These are phyloP conservation scores for Dicyrtomina minuta DNA, from an alignment of 2,888 invertebrate species.

Conservation along the genomic window DNA sequence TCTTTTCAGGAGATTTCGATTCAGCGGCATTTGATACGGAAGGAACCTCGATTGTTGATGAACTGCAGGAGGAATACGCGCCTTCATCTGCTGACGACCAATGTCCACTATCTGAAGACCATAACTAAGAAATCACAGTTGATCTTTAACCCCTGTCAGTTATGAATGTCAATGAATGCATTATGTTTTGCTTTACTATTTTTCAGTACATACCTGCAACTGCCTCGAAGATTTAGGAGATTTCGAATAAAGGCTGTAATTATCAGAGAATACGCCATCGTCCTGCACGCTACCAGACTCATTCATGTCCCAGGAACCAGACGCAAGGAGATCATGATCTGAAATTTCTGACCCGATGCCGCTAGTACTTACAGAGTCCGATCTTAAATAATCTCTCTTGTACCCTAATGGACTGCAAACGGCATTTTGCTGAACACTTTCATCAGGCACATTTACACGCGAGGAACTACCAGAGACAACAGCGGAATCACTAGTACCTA, in stretches of 20 bases:
- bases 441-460: constrained; percentile 27
- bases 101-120: constrained; percentile 49
- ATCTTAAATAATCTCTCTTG: constrained; percentile 52
- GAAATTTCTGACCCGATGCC: constrained; percentile 55
- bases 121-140: constrained; percentile 35
- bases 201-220: constrained; percentile 41
- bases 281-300: constrained; percentile 38
- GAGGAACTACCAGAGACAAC: constrained; percentile 2
- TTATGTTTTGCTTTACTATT: neutral
- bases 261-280: constrained; percentile 47
- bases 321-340: constrained; percentile 51
- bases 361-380: constrained; percentile 55
- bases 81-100: constrained; percentile 49
- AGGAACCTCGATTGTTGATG: constrained; percentile 42
- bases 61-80: constrained; percentile 33
- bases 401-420: constrained; percentile 34
- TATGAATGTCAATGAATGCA: constrained; percentile 8
- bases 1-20: constrained; percentile 41
- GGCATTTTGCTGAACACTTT: constrained; percentile 21
- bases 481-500: constrained; percentile 1
- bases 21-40: constrained; percentile 18
- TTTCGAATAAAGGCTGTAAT: constrained; percentile 35
- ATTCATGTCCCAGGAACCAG: constrained; percentile 43
- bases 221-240: constrained; percentile 42
- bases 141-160: neutral